Evolutionary conservation across 2,888 invertebrate genomes (phyloP).

Genomic region (Lycophotia porphyrea): DNA sequence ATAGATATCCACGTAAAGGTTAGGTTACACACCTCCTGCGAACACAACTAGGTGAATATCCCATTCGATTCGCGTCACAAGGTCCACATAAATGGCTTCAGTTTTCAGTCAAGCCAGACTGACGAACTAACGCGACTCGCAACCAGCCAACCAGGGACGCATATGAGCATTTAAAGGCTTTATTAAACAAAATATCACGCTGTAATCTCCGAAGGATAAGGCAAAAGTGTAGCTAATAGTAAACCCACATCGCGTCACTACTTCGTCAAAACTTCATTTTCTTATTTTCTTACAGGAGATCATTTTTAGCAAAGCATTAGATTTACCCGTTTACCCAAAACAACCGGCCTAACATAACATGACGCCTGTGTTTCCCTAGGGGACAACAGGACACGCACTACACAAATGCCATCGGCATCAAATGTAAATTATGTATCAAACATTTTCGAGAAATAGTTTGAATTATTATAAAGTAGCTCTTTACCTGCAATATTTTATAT

Average conservation of each 20-base stretch:
- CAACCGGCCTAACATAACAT: conserved; percentile 2
- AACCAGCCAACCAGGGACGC: conserved; percentile 8
- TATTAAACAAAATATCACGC: conserved; percentile 2
- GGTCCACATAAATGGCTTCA: conserved; percentile 25
- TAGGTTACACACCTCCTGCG: conserved; percentile 14
- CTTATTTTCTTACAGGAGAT: neutral
- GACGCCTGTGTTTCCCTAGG: neutral
- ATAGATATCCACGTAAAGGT: too few relatives aligned
- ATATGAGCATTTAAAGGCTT: neutral
- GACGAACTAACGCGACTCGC: conserved; percentile 5
- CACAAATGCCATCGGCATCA: neutral
- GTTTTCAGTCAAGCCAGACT: conserved; percentile 32
- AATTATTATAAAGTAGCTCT: neutral
- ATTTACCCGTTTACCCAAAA: neutral
- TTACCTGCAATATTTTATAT: neutral
- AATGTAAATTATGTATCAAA: neutral
- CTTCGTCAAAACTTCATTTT: neutral
- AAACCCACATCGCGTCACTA: neutral
- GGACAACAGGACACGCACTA: neutral
- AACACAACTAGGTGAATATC: conserved; percentile 36
- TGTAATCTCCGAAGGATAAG: neutral
- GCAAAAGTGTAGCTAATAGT: neutral
- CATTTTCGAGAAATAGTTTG: neutral
- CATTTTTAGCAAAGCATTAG: neutral
- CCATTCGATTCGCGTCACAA: conserved; percentile 39